phyloP scores from a whole-genome alignment of 2,113 vertebrate species.

The Egretta garzetta region DNA sequence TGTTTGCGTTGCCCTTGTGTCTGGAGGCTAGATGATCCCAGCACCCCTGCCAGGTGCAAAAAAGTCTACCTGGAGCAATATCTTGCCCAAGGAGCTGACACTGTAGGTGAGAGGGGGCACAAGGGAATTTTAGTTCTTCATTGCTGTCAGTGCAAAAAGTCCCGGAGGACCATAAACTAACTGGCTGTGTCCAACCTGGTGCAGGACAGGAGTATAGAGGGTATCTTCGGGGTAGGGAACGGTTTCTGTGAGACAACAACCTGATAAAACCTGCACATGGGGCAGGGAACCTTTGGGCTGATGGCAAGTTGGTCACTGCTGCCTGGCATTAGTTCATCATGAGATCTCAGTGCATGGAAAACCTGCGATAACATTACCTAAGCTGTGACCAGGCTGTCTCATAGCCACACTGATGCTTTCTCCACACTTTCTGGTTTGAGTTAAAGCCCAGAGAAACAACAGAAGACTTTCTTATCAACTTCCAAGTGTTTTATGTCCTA shows the following conservation, averaged over 20 bases:
- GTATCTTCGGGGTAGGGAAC: not conserved
- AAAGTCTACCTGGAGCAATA: not conserved
- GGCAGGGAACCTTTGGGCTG: no score
- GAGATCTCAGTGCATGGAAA: not conserved
- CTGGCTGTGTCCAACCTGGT: accelerated
- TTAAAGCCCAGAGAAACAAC: not conserved
- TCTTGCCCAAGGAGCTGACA: not conserved
- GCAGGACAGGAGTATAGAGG: not conserved
- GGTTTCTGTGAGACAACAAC: not conserved
- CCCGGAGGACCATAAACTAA: not conserved
- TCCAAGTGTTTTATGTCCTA: not conserved
- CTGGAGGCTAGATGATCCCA: not conserved
- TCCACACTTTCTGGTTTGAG: not conserved
- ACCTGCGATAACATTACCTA: not conserved
- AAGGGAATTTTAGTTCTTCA: not conserved
- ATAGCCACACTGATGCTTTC: accelerated
- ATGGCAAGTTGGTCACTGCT: not conserved
- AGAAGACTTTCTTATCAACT: not conserved
- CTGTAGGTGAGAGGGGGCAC: not conserved
- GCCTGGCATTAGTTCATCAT: not conserved
- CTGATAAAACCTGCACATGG: not conserved
- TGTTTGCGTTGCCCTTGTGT: not conserved
- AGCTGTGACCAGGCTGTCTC: not conserved
- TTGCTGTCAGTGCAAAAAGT: not conserved
- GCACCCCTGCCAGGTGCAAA: not conserved